Base-by-base conservation (phyloP, 2,113 vertebrate genomes). In the Recurvirostra avosetta region DNA sequence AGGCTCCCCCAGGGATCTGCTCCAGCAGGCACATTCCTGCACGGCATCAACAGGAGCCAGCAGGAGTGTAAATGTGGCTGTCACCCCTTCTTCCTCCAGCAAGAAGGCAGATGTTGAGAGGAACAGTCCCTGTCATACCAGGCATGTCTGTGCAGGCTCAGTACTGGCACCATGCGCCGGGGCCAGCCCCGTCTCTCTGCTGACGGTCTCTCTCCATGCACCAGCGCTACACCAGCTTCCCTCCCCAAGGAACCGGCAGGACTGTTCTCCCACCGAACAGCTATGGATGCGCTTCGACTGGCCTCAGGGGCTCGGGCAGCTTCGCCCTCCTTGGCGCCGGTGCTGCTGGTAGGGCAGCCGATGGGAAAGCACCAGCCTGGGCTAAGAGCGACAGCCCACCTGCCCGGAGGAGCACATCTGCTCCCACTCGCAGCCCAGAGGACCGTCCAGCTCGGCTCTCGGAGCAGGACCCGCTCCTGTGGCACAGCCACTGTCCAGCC, bases 371-470 rank as follows among this genome's bases (percentile, higher is more conserved):
- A 18, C 29, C 21, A 1, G 7, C 5, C 45, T 62, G 40, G 56
- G 4, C 52, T 0, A 6, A 2, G 12, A 53, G 56, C 11, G 8
- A 12, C 47, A n/a, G 4, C 56, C 41, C 41, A 1, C 18, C 74
- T 4, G 43, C 53, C 1, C 3, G 0, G 25, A 3, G 0, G 11
- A 4, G 43, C 3, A 2, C 38, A 12, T 32, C 38, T 25, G 65
- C 47, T 70, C 58, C 34, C 81, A 4, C 72, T 5, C 67, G 0
- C n/a, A 74, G 79, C 61, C 27, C 65, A 3, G 20, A 12, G 59
- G 9, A n/a, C 6, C 0, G 0, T 2, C 70, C 27, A 0, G 3
- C 79, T 26, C 27, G 2, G 76, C 61, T 41, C n/a, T 0, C 30
- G 2, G 70, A 8, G 86, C 32, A 5, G 43, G 29, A 47, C n/a